Base-by-base conservation (phyloP, 2,888 invertebrate species). In the Stenoptilia bipunctidactyla region DNA sequence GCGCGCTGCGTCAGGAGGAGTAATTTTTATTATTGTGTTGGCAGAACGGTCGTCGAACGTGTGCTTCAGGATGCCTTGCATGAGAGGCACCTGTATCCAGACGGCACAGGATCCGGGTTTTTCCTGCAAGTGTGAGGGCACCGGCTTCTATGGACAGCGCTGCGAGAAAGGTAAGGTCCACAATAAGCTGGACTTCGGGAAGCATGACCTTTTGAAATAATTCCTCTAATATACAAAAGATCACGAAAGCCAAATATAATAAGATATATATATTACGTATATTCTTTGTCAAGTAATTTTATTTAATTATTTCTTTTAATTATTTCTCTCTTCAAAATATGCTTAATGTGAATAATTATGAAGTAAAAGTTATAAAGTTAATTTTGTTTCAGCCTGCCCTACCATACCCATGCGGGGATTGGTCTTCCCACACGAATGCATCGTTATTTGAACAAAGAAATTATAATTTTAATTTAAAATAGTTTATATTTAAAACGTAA, bases 111-210 rank as follows among this genome's bases (percentile, higher is more conserved):
- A 87, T 2, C 89, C 89, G 1, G 89, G 90, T 8, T 92, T 76
- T 63, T 83, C 85, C 52, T 92, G 91, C 58, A 82, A 88, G 50
- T 92, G 91, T 56, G 90, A 89, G 52, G 90, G 90, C 40, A 90
- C 91, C n/a, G 92, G 91, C 36, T 92, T 74, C 61, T 90, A 89
- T 56, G 92, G 93, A 1, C 76, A 82, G 38, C 83, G 87, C 40
- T 92, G 92, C 65, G 89, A 90, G 54, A 87, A 86, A 84, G 88
- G 92, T 75, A 61, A n/a, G n/a, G n/a, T n/a, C n/a, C n/a, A n/a
- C n/a, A n/a, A n/a, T n/a, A n/a, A n/a, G n/a, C n/a, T n/a, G n/a
- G n/a, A n/a, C n/a, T n/a, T n/a, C n/a, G n/a, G n/a, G n/a, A n/a
- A n/a, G n/a, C n/a, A n/a, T n/a, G n/a, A n/a, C n/a, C n/a, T n/a